These are phyloP conservation scores for Drosophila nikananu DNA, from an alignment of 1,140 invertebrate species.

Conservation along the genomic window DNA sequence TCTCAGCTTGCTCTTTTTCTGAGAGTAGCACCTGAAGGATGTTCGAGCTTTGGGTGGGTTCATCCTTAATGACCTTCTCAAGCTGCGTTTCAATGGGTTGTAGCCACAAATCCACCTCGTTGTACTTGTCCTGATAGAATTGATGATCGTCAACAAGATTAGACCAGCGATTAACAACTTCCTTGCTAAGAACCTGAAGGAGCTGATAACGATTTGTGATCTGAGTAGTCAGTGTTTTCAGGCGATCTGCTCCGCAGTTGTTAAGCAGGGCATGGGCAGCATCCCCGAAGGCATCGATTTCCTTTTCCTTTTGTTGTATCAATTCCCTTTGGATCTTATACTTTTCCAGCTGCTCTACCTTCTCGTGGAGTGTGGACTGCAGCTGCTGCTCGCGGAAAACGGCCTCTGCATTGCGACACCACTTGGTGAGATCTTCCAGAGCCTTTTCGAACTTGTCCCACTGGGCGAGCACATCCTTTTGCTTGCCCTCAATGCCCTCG, in stretches of 20 bases:
- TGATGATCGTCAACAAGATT: slow-evolving; percentile 94
- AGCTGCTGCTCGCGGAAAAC: slow-evolving; percentile 94
- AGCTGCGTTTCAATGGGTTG: slow-evolving; percentile 91
- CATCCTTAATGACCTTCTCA: slow-evolving; percentile 87
- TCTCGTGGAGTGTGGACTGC: slow-evolving; percentile 92
- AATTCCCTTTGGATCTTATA: slow-evolving; percentile 91
- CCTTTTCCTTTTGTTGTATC: slow-evolving; percentile 91
- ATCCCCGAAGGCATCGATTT: slow-evolving; percentile 95
- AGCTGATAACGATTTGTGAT: slow-evolving; percentile 95
- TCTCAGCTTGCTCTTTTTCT: slow-evolving; percentile 93
- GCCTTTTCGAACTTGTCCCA: slow-evolving; percentile 95
- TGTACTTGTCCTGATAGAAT: slow-evolving; percentile 91
- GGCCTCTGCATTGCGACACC: slow-evolving; percentile 94
- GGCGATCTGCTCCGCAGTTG: slow-evolving; percentile 92
- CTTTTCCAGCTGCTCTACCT: slow-evolving; percentile 90
- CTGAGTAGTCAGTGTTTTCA: slow-evolving; percentile 95
- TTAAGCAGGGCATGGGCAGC: slow-evolving; percentile 94
- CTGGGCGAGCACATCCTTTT: slow-evolving; percentile 91
- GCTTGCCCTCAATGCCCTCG: slow-evolving; percentile 88
- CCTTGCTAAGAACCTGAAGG: slow-evolving; percentile 93
- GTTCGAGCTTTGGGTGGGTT: slow-evolving; percentile 86
- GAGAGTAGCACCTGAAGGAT: slow-evolving; percentile 91
- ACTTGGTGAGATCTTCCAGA: slow-evolving; percentile 92
- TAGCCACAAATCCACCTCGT: slow-evolving; percentile 92
- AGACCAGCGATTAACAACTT: slow-evolving; percentile 94